Percentiles rank a stretch among this genome's conserved stretches.
These are phyloP conservation scores for Solea senegalensis DNA, from an alignment of 2,113 vertebrate genomes.

Conservation along the genomic window DNA sequence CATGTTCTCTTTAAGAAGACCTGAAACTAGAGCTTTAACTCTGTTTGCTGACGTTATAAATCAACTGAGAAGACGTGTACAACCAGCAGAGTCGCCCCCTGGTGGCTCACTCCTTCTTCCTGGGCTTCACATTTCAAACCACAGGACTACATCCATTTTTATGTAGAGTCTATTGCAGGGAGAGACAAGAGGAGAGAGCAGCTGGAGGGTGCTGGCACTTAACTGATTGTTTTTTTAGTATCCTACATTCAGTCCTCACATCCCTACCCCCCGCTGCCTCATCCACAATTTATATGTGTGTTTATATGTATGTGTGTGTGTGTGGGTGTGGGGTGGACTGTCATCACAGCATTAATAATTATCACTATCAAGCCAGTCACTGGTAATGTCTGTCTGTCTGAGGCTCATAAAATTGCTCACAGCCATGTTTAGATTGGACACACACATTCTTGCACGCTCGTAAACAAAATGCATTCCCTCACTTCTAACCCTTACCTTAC, in stretches of 20 bases:
- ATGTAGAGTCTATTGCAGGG: background rate
- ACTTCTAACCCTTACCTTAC: no score
- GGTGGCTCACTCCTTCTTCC: no score
- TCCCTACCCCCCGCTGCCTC: conserved; percentile 58
- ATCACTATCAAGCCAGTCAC: conserved; percentile 57
- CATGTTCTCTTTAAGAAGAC: no score
- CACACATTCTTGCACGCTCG: conserved; percentile 30
- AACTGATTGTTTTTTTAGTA: conserved; percentile 74
- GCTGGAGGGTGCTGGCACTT: conserved; percentile 72
- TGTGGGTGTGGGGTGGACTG: conserved; percentile 24
- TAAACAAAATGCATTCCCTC: no score
- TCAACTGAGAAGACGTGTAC: no score
- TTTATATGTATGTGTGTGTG: conserved; percentile 17
- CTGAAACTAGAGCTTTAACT: no score
- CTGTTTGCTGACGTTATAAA: no score
- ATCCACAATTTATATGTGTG: conserved; percentile 41
- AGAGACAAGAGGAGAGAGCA: conserved; percentile 50
- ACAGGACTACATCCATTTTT: no score
- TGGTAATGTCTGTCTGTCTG: conserved; percentile 62
- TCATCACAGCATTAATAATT: conserved; percentile 65
- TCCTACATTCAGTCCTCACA: conserved; percentile 51
- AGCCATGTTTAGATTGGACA: conserved; percentile 18
- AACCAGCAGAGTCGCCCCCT: no score
- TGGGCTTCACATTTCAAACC: no score
- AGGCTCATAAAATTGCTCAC: conserved; percentile 49